Evolutionary conservation across 2,888 invertebrate species (phyloP).

Genomic region (Belgica antarctica): DNA sequence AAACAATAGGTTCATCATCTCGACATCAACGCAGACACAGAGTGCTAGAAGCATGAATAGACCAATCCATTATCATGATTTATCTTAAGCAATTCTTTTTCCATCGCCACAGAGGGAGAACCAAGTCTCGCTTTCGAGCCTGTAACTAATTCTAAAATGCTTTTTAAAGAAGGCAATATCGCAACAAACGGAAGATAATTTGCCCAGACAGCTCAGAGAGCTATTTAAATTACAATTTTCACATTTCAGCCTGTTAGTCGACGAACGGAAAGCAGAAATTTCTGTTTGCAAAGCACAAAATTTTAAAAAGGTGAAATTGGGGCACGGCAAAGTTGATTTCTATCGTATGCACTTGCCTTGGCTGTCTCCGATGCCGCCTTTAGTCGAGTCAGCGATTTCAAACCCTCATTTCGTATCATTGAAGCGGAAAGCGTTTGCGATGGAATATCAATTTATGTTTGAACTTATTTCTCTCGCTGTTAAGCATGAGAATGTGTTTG

Average conservation of each 20-base stretch:
- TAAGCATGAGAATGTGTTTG: slow-evolving; percentile 23
- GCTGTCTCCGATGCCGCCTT: background rate
- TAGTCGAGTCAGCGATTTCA: slow-evolving; percentile 18
- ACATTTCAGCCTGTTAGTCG: slow-evolving; percentile 4
- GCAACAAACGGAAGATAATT: slow-evolving; percentile 5
- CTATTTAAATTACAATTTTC: slow-evolving; percentile 39
- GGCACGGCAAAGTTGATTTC: background rate
- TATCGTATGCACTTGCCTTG: slow-evolving; percentile 13
- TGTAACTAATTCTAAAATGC: slow-evolving; percentile 22
- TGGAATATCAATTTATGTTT: slow-evolving; percentile 32
- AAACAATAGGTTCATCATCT: slow-evolving; percentile 39
- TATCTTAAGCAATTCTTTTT: background rate
- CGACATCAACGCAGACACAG: slow-evolving; percentile 7
- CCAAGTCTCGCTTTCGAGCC: background rate
- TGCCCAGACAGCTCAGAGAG: slow-evolving; percentile 31
- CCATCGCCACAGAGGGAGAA: background rate
- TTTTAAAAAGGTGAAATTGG: slow-evolving; percentile 5
- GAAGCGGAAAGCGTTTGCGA: slow-evolving; percentile 28
- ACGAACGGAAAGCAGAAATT: background rate
- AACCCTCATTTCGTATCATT: slow-evolving; percentile 29
- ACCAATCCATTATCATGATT: slow-evolving; percentile 42
- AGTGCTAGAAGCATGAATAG: slow-evolving; percentile 3
- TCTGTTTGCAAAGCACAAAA: background rate
- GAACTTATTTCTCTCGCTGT: background rate
- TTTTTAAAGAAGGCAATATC: background rate